phyloP scores from a whole-genome alignment of 1,140 invertebrate species.

The Probaryconus sp. region DNA sequence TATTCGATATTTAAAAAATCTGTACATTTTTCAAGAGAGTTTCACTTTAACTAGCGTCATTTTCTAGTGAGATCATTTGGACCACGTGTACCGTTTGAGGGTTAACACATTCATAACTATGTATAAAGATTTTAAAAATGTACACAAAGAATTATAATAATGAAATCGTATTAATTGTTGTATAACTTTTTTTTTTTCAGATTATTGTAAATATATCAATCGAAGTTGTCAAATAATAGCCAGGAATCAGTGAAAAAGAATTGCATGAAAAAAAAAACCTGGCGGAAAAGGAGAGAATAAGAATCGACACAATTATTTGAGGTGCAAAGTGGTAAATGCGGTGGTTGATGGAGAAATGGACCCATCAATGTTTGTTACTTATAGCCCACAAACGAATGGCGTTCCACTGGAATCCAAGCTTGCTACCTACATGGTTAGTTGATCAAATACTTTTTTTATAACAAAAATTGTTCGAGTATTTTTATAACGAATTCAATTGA shows the following conservation, averaged over 20 bases:
- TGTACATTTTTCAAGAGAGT: too few species aligned
- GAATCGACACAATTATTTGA: slow-evolving; percentile 38
- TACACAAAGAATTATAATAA: too few species aligned
- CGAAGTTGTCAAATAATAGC: too few species aligned
- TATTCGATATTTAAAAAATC: too few species aligned
- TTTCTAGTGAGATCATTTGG: too few species aligned
- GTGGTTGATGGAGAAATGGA: slow-evolving; percentile 74
- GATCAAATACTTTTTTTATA: not conserved
- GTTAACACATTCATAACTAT: too few species aligned
- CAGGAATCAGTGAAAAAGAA: too few species aligned
- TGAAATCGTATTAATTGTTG: too few species aligned
- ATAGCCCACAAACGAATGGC: slow-evolving; percentile 81
- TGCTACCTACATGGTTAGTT: slow-evolving; percentile 88
- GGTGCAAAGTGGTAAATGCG: slow-evolving; percentile 71
- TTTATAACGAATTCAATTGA: slow-evolving; percentile 9
- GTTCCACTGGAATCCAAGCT: slow-evolving; percentile 91
- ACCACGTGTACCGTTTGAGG: too few species aligned
- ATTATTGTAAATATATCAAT: slow-evolving; percentile 1
- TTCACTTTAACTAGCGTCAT: too few species aligned
- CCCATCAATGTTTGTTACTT: slow-evolving; percentile 76
- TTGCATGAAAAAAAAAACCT: slow-evolving; percentile 30
- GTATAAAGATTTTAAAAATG: too few species aligned
- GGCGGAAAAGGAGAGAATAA: slow-evolving; percentile 50
- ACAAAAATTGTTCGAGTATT: not conserved
- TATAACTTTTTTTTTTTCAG: not conserved